phyloP scores from a whole-genome alignment of 2,888 invertebrate genomes.

The Arctia plantaginis region DNA sequence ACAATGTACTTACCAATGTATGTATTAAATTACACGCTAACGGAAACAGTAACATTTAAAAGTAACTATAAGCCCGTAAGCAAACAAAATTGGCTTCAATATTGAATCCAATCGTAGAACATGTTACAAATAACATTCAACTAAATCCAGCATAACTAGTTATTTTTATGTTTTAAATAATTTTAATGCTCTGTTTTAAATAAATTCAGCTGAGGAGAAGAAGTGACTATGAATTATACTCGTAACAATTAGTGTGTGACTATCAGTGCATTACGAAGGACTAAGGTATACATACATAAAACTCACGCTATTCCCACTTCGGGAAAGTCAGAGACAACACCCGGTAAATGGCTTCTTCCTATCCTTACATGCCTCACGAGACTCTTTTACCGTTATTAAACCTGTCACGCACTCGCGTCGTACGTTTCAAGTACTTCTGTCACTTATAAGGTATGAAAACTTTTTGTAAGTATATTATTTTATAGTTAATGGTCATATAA shows the following conservation, averaged over 20 bases:
- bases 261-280: no score
- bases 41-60: not conserved
- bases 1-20: not conserved
- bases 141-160: not conserved
- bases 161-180: not conserved
- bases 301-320: not conserved
- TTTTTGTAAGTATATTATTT: not conserved
- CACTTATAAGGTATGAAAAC: not conserved
- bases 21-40: not conserved
- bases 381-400: not conserved
- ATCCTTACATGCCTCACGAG: not conserved
- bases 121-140: not conserved
- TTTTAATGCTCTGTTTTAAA: not conserved
- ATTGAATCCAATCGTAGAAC: not conserved
- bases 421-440: not conserved
- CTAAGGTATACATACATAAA: no score
- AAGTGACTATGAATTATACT: not conserved
- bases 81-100: not conserved
- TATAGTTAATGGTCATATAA: no score
- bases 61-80: not conserved
- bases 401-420: not conserved
- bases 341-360: not conserved
- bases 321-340: not conserved
- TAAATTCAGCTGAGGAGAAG: not conserved
- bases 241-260: no score